phyloP scores from a whole-genome alignment of 2,113 vertebrate species.

The Varanus komodoensis region DNA sequence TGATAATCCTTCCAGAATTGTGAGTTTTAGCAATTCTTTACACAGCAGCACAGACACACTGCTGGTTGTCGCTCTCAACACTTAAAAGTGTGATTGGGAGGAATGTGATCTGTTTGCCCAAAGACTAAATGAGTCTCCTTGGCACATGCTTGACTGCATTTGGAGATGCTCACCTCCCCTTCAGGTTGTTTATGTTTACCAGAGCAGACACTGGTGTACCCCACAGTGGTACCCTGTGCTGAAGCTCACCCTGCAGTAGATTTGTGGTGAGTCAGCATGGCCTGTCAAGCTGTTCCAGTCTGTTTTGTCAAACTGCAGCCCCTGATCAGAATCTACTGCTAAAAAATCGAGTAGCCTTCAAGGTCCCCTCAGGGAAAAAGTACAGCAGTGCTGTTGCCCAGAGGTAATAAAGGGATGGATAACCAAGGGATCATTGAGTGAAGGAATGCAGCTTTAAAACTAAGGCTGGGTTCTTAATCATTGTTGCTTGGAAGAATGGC shows the following conservation, averaged over 20 bases:
- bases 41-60: not conserved
- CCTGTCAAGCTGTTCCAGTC: slow-evolving; percentile 4
- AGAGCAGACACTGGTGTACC: not conserved
- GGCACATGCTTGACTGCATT: not conserved
- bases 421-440: not conserved
- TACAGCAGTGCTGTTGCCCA: not conserved
- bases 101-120: not conserved
- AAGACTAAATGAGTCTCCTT: not conserved
- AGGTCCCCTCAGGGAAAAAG: slow-evolving; percentile 22
- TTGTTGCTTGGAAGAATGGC: not conserved
- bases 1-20: not conserved
- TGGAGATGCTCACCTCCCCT: not conserved
- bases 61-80: not conserved
- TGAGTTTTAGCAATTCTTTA: not conserved
- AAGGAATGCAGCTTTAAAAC: slow-evolving; percentile 3
- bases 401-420: not conserved
- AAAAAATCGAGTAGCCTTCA: slow-evolving; percentile 13
- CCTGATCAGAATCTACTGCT: slow-evolving; percentile 2
- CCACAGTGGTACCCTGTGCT: not conserved
- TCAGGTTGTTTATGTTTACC: not conserved
- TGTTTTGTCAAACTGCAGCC: slow-evolving; percentile 5
- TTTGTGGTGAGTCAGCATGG: not conserved
- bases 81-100: not conserved
- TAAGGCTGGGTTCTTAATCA: not conserved
- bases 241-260: not conserved